Conservation (phyloP, 2,888 invertebrate species). For the Drosophila paramelanica region DNA sequence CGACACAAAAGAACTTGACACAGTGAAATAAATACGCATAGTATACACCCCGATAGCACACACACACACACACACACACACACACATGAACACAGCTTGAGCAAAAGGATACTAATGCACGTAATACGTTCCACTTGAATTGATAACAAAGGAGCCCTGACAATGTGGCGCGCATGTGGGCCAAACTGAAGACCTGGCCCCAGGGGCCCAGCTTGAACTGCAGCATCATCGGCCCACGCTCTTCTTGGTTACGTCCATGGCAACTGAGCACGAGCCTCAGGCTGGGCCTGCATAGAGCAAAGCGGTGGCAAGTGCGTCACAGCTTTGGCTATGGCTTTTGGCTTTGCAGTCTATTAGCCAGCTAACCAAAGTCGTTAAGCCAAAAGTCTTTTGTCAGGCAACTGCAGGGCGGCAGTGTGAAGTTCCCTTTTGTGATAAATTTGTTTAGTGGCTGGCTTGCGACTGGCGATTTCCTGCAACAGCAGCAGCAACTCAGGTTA, state of each 20-base stretch:
- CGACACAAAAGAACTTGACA: constrained; percentile 75
- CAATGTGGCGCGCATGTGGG: constrained; percentile 38
- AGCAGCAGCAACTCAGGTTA: constrained; percentile 26
- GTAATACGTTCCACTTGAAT: constrained; percentile 79
- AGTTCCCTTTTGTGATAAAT: constrained; percentile 52
- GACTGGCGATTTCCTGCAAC: constrained; percentile 66
- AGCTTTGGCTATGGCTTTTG: constrained; percentile 8
- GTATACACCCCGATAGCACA: constrained; percentile 32
- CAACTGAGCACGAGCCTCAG: constrained; percentile 12
- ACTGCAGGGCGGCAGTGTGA: constrained; percentile 26
- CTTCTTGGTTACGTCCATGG: constrained; percentile 34
- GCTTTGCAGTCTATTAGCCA: constrained; percentile 51
- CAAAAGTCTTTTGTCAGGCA: constrained; percentile 49
- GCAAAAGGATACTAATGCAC: constrained; percentile 78
- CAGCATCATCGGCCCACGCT: constrained; percentile 37
- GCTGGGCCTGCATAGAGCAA: constrained; percentile 12
- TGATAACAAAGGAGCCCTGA: constrained; percentile 63
- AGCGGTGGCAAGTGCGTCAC: constrained; percentile 43
- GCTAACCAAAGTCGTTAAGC: constrained; percentile 17
- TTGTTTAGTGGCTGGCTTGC: constrained; percentile 47
- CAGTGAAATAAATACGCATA: constrained; percentile 69
- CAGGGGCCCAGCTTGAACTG: constrained; percentile 32
- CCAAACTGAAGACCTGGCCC: constrained; percentile 30
- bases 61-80: constrained; percentile 26
- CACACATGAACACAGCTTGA: constrained; percentile 25